phyloP scores from a whole-genome alignment of 2,797 vertebrate genomes.

The Sphenodon punctatus region DNA sequence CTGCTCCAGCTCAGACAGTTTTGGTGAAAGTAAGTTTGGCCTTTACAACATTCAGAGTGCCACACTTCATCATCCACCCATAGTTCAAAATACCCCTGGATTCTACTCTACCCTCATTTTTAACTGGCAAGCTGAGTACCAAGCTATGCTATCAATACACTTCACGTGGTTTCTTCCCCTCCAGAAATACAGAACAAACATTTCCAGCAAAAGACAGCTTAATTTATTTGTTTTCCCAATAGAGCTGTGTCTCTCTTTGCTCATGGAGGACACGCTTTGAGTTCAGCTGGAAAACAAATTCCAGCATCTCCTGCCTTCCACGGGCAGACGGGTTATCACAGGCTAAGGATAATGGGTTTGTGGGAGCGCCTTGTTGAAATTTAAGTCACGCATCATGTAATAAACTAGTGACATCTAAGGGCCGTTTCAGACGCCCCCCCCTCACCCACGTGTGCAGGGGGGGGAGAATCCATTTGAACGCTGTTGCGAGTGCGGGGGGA shows the following conservation, averaged over 20 bases:
- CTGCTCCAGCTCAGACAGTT: too few species aligned
- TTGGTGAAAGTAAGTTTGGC: too few species aligned
- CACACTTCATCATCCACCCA: background rate
- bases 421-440: too few species aligned
- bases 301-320: constrained; percentile 3
- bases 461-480: too few species aligned
- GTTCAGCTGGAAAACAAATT: constrained; percentile 1
- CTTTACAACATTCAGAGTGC: too few species aligned
- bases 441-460: too few species aligned
- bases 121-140: background rate
- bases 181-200: constrained; percentile 26
- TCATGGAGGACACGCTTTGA: constrained; percentile 12
- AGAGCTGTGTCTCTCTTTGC: background rate
- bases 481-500: too few species aligned
- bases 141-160: background rate
- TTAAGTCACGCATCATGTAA: background rate
- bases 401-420: background rate
- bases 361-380: background rate
- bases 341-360: background rate
- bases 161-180: background rate
- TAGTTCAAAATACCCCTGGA: background rate
- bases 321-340: background rate
- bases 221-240: constrained; percentile 17
- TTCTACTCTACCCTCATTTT: background rate
- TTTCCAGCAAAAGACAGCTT: background rate